phyloP scores from a whole-genome alignment of 1,140 invertebrate species.

The Sminthurides bifidus region DNA sequence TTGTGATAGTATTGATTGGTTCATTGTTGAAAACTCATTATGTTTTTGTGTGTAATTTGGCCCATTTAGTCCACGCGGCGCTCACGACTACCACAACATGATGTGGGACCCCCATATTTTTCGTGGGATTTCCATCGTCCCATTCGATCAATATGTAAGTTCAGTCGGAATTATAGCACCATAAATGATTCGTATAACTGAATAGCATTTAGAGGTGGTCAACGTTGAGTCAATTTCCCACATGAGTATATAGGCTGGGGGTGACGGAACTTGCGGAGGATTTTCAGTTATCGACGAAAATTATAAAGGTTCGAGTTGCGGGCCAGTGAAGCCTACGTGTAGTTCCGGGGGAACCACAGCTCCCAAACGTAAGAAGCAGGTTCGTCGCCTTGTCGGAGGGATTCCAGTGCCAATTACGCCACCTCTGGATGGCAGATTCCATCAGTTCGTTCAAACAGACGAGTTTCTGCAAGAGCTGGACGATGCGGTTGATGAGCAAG shows the following conservation, averaged over 20 bases:
- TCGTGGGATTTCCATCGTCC: neutral
- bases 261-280: too few species aligned
- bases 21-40: neutral
- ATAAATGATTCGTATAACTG: too few species aligned
- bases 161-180: too few species aligned
- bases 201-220: too few species aligned
- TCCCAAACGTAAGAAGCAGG: neutral
- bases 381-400: neutral
- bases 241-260: too few species aligned
- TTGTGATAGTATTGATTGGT: neutral
- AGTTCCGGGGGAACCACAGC: too few species aligned
- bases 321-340: too few species aligned
- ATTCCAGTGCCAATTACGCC: neutral
- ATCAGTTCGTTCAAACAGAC: neutral
- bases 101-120: conserved; percentile 24
- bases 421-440: neutral
- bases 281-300: too few species aligned
- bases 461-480: neutral
- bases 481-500: neutral
- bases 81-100: conserved; percentile 19
- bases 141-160: conserved; percentile 6
- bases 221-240: too few species aligned
- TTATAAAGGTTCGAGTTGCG: too few species aligned
- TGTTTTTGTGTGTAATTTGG: neutral
- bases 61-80: conserved; percentile 4